Percentiles rank a stretch among this genome's conserved stretches.
These are phyloP conservation scores for Argyresthia albistria DNA, from an alignment of 2,888 invertebrate species.

Conservation along the genomic window DNA sequence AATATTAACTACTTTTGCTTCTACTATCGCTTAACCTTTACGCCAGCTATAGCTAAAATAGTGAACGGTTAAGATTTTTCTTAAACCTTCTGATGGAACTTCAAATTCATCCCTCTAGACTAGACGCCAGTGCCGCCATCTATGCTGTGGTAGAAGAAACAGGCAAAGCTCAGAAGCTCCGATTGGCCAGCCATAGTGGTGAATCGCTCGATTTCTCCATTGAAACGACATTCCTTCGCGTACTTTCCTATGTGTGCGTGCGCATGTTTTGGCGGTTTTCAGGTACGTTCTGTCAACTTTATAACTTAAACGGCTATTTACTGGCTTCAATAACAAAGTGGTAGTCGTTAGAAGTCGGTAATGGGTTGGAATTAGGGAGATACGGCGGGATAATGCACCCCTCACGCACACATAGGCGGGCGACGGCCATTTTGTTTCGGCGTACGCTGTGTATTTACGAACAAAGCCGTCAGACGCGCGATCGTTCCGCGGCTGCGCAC, in stretches of 20 bases:
- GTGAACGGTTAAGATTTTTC: too few relatives aligned
- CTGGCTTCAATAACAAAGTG: not conserved
- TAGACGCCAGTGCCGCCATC: constrained; percentile 47
- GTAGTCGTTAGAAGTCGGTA: not conserved
- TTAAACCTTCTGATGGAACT: not conserved
- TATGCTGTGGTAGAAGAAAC: constrained; percentile 30
- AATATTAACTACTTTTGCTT: too few relatives aligned
- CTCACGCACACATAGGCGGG: constrained; percentile 49
- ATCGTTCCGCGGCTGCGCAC: constrained; percentile 70
- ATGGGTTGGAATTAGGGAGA: constrained; percentile 3
- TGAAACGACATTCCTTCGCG: constrained; percentile 71
- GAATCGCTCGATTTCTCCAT: constrained; percentile 69
- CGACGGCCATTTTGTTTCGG: constrained; percentile 71
- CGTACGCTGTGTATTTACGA: constrained; percentile 68
- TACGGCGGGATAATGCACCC: constrained; percentile 37
- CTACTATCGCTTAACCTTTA: too few relatives aligned
- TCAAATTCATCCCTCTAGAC: constrained; percentile 30
- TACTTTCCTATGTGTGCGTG: constrained; percentile 56
- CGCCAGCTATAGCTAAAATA: too few relatives aligned
- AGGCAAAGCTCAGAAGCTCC: constrained; percentile 42
- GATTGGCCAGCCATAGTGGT: constrained; percentile 45
- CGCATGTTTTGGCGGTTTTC: constrained; percentile 47
- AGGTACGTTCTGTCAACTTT: not conserved
- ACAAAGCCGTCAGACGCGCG: constrained; percentile 73
- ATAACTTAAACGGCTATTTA: not conserved